Evolutionary conservation across 2,888 invertebrate species (phyloP), one percentile per base, ranked within the genome.

Genomic region (Enchytraeus crypticus): DNA sequence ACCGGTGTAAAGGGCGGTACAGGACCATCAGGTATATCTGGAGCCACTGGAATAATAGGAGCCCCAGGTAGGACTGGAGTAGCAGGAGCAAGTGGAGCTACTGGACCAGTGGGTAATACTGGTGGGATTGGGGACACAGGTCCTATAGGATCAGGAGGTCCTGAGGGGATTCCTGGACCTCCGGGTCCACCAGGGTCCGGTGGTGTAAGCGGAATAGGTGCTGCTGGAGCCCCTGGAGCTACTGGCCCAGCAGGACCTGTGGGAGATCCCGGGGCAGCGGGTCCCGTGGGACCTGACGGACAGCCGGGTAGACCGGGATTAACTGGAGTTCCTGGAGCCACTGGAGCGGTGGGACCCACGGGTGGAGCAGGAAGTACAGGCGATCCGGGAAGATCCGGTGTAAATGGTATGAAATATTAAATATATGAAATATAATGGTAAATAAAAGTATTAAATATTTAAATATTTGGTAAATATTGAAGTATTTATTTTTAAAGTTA

Each of bases 201-300:
- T 26, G 60, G 60, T 38, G 32, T 45, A 29, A 3, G 26, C n/a
- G 57, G 57, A 18, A 2, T 38, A 34, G 64, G 64, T 29, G 49
- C 54, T 23, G 53, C 46, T 46, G 59, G 58, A 53, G 47, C 29
- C 18, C 29, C 27, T 18, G 45, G 47, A 46, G 26, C 27, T 3
- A 26, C 33, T n/a, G 66, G 66, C 26, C 5, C 21, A 1, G 5
- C 27, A 29, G 64, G 64, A 30, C 46, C 33, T 14, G 30, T 54
- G 34, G 64, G 64, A 5, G 62, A 64, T n/a, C 34, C 46, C 29
- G 67, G 67, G 5, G 51, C 45, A 26, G 32, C 56, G n/a, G 67
- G 67, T 26, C 29, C 47, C 3, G 29, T 54, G 51, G 60, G 62
- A 49, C 11, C 21, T 30, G 26, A 32, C 23, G 54, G 54, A 33